Percentiles rank a stretch among this genome's conserved stretches.
Evolutionary conservation across 2,888 invertebrate species (phyloP).

Genomic region (Leptinotarsa peninsularis): DNA sequence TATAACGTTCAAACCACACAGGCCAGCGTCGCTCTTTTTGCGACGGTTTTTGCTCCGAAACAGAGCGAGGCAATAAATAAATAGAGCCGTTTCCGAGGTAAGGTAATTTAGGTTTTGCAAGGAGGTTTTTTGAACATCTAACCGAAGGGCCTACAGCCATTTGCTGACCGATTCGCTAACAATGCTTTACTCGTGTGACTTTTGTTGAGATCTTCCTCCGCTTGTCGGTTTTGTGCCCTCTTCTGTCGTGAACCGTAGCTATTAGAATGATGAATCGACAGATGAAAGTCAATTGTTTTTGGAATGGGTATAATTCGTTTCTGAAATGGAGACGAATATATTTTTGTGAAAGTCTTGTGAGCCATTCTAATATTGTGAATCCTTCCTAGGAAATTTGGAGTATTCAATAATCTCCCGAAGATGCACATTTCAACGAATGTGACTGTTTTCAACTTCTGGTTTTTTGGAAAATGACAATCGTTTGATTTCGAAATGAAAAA

Average conservation of each 20-base stretch:
- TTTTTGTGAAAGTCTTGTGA: too few species aligned
- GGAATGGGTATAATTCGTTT: conserved; percentile 21
- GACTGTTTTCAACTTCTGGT: too few species aligned
- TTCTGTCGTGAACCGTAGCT: conserved; percentile 45
- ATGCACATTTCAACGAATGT: too few species aligned
- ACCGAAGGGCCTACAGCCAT: conserved; percentile 46
- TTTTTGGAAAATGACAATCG: too few species aligned
- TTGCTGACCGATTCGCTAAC: conserved; percentile 49
- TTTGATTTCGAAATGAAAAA: too few species aligned
- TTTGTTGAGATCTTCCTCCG: conserved; percentile 44
- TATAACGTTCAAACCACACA: conserved; percentile 25
- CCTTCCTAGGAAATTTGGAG: too few species aligned
- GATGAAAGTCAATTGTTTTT: conserved; percentile 49
- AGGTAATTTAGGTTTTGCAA: conserved; percentile 59
- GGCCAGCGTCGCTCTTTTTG: conserved; percentile 46
- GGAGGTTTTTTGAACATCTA: conserved; percentile 54
- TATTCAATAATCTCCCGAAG: too few species aligned
- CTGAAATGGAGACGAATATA: too few species aligned
- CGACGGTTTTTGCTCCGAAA: conserved; percentile 47
- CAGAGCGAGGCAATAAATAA: conserved; percentile 57
- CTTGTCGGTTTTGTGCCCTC: conserved; percentile 44
- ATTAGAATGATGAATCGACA: conserved; percentile 49
- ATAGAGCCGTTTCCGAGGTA: conserved; percentile 59
- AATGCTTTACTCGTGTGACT: conserved; percentile 50
- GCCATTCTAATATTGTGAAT: too few species aligned